Percentiles rank a stretch among this genome's conserved stretches.
phyloP scores from a whole-genome alignment of 2,113 vertebrate species.

The Misgurnus anguillicaudatus region DNA sequence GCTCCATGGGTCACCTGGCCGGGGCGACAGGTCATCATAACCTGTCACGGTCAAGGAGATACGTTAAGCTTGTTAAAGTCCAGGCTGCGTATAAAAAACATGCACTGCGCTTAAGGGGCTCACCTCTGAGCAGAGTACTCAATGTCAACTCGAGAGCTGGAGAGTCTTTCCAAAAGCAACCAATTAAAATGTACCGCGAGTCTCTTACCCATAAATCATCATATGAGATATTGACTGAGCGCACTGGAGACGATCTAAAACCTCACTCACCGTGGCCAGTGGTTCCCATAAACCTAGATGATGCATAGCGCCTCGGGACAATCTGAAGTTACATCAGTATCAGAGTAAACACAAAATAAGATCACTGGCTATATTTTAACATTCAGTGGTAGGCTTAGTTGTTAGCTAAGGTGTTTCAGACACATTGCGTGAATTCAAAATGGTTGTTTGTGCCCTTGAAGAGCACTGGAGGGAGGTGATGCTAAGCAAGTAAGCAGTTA shows the following conservation, averaged over 20 bases:
- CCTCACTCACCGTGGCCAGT: background rate
- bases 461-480: too few relatives aligned
- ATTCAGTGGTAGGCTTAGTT: background rate
- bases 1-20: slow-evolving; percentile 4
- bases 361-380: background rate
- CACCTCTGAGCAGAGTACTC: slow-evolving; percentile 18
- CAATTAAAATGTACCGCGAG: slow-evolving; percentile 8
- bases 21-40: slow-evolving; percentile 22
- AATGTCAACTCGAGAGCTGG: background rate
- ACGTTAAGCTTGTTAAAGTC: slow-evolving; percentile 4
- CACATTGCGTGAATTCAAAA: too few relatives aligned
- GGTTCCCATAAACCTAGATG: slow-evolving; percentile 16
- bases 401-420: too few relatives aligned
- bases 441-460: too few relatives aligned
- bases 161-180: slow-evolving; percentile 10
- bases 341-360: slow-evolving; percentile 16
- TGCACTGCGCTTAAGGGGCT: background rate
- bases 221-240: slow-evolving; percentile 1
- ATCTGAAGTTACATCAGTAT: slow-evolving; percentile 1
- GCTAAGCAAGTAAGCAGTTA: too few relatives aligned
- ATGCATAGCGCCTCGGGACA: background rate
- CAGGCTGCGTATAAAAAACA: slow-evolving; percentile 24
- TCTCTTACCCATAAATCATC: slow-evolving; percentile 20
- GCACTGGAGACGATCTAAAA: background rate
- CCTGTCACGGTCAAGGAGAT: slow-evolving; percentile 21